A percentile compares a stretch with the other conserved stretches of the same genome.
These are phyloP conservation scores for Cheumatopsyche charites DNA, from an alignment of 1,140 invertebrate genomes.

Conservation along the genomic window DNA sequence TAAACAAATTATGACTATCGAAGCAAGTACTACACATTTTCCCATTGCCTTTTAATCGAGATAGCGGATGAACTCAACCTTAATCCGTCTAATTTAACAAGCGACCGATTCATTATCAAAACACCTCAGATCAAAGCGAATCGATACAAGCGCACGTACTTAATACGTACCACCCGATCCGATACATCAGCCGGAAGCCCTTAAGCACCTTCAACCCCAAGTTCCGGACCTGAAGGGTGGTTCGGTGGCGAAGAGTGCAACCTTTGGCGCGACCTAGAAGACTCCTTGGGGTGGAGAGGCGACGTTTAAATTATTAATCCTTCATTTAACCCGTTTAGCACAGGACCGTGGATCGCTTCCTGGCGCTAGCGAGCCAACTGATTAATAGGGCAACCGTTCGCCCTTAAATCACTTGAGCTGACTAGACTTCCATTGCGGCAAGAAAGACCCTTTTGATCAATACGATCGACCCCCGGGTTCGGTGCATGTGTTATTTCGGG, in stretches of 20 bases:
- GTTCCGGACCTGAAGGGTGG: neutral
- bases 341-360: conserved; percentile 28
- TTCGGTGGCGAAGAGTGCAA: conserved; percentile 27
- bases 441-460: conserved; percentile 11
- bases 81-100: no score
- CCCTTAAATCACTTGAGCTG: conserved; percentile 32
- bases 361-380: conserved; percentile 25
- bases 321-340: conserved; percentile 45
- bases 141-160: neutral
- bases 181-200: conserved; percentile 14
- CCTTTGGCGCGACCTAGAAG: conserved; percentile 11
- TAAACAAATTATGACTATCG: no score
- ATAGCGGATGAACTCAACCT: no score
- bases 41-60: no score
- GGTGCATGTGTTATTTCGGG: no score
- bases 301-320: conserved; percentile 44
- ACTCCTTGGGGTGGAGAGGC: neutral
- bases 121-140: conserved; percentile 5
- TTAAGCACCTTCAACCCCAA: conserved; percentile 13
- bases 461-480: neutral
- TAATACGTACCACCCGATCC: neutral
- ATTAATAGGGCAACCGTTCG: conserved; percentile 31
- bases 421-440: neutral
- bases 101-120: neutral
- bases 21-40: no score